phyloP scores from a whole-genome alignment of 2,888 invertebrate genomes.

The Rosalia funebris region DNA sequence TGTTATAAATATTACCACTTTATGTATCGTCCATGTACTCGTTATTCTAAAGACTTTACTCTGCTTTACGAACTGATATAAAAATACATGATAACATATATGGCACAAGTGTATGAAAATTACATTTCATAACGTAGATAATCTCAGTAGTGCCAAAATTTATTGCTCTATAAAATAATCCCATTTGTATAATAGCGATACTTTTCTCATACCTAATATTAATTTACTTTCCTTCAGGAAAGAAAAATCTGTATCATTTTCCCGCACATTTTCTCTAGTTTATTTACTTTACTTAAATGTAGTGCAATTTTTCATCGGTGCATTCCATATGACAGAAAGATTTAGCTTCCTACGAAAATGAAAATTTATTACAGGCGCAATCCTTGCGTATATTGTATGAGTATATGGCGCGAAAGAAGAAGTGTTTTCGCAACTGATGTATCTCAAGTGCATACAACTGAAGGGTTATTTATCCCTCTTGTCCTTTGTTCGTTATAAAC shows the following conservation, averaged over 20 bases:
- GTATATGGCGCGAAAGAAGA: background rate
- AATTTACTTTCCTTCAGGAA: constrained; percentile 48
- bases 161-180: constrained; percentile 33
- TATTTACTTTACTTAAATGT: constrained; percentile 50
- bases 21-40: no score
- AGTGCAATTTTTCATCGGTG: constrained; percentile 48
- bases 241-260: constrained; percentile 52
- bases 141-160: constrained; percentile 8
- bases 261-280: constrained; percentile 47
- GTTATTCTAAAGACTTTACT: no score
- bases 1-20: no score
- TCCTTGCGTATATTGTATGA: constrained; percentile 7
- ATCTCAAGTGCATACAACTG: background rate
- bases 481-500: no score
- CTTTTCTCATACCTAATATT: constrained; percentile 47
- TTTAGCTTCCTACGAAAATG: constrained; percentile 43
- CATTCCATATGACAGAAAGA: constrained; percentile 51
- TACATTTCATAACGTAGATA: background rate
- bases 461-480: background rate
- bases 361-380: constrained; percentile 38
- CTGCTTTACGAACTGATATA: no score
- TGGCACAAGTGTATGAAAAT: no score
- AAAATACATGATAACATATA: no score
- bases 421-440: constrained; percentile 2
- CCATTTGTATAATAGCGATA: constrained; percentile 35